phyloP scores from a whole-genome alignment of 2,797 vertebrate genomes.

The Thaleichthys pacificus region DNA sequence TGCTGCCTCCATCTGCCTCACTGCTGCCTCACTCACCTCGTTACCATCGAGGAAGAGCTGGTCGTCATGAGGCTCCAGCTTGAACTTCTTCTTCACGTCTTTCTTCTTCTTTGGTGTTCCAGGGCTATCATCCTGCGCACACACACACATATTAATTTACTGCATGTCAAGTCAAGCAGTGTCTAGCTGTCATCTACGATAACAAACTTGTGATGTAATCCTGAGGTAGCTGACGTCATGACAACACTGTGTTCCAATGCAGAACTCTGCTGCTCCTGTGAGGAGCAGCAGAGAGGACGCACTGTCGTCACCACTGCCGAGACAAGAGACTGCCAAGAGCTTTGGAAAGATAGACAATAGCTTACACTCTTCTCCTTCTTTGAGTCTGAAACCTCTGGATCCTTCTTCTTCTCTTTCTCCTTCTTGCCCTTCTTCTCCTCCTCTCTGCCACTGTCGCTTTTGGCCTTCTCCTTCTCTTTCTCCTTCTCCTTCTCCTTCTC shows the following conservation, averaged over 20 bases:
- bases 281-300: background rate
- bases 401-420: conserved; percentile 84
- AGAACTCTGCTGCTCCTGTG: no score
- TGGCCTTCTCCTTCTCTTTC: conserved; percentile 81
- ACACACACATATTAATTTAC: no score
- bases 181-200: background rate
- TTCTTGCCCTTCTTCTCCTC: conserved; percentile 92
- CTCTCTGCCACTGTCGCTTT: conserved; percentile 84
- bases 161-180: background rate
- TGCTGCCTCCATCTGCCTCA: background rate
- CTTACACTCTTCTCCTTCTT: conserved; percentile 89
- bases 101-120: conserved; percentile 96
- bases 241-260: background rate
- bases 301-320: no score
- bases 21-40: conserved; percentile 76
- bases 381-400: conserved; percentile 80
- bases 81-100: conserved; percentile 98
- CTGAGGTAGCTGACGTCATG: background rate
- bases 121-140: conserved; percentile 88
- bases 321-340: no score
- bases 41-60: conserved; percentile 97
- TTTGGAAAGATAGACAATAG: background rate
- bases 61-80: conserved; percentile 96
- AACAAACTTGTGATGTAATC: background rate
- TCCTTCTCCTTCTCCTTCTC: conserved; percentile 84